Base-by-base conservation (phyloP, 2,888 invertebrate species). In the Drosophila yooni region DNA sequence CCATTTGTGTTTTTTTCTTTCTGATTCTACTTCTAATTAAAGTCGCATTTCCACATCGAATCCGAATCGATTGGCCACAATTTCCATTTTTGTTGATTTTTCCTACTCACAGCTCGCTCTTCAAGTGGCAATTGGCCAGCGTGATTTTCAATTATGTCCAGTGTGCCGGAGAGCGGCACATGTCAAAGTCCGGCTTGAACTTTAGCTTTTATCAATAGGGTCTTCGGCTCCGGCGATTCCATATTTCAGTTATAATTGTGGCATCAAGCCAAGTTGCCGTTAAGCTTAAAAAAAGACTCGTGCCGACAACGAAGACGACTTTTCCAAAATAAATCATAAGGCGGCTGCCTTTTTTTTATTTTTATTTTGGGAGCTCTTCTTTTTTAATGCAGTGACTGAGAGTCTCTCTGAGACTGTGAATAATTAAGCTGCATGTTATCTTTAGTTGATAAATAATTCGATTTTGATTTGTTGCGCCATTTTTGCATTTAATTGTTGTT, bases 41-140 rank as follows among this genome's bases (percentile, higher is more conserved):
- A 87, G 67, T 74, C 70, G 66, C 80, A 82, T 87, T 81, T 79
- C 62, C 68, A 48, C 63, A 25, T 65, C 36, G 8, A 38, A 27
- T 27, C 27, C 15, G 10, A 88, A 88, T 88, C 89, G 87, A 90
- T 88, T 90, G 78, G 90, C 82, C 63, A 88, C 87, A 86, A 90
- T 88, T 89, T 87, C 82, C 71, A 81, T 81, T 89, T 86, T 72
- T 90, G 87, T 90, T 88, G 87, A 78, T 79, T 90, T 86, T 86
- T 81, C 82, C 66, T 29, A 43, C 29, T 46, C 46, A 10, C 46
- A 25, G 25, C 46, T 29, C 43, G 51, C 29, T 57, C 59, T 65
- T 62, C 69, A 78, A 87, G 85, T 84, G 82, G 78, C 85, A 89
- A 88, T 86, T 88, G 86, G 76, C 64, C 79, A 71, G 83, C 89